phyloP scores from a whole-genome alignment of 2,888 invertebrate genomes.

The Parnassius glacialis region DNA sequence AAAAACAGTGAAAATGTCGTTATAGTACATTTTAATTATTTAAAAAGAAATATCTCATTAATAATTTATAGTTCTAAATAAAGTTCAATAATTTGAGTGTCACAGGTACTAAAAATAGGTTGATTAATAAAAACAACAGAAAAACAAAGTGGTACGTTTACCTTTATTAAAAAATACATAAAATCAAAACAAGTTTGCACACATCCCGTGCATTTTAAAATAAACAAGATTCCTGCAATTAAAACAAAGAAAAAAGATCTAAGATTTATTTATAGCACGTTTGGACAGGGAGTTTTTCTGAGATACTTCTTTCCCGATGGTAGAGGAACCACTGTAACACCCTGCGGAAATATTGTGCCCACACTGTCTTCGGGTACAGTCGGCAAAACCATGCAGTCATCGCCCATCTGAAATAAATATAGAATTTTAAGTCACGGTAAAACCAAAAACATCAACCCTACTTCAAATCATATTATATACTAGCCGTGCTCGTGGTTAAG shows the following conservation, averaged over 20 bases:
- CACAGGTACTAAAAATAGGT: no score
- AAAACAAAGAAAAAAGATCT: constrained; percentile 22
- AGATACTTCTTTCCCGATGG: constrained; percentile 94
- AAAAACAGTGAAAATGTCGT: no score
- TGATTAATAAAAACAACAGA: no score
- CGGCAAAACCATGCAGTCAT: constrained; percentile 95
- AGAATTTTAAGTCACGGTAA: no score
- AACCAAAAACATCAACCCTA: no score
- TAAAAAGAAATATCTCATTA: no score
- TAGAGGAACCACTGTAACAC: constrained; percentile 83
- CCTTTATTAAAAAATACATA: neutral
- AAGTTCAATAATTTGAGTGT: no score
- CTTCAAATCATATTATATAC: no score
- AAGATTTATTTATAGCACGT: constrained; percentile 30
- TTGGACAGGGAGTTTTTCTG: constrained; percentile 85
- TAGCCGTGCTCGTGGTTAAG: no score
- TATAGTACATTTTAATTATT: no score
- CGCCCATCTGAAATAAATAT: constrained; percentile 84
- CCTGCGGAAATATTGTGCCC: constrained; percentile 85
- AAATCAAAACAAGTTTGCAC: constrained; percentile 1
- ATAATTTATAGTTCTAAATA: no score
- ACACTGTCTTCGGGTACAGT: constrained; percentile 86
- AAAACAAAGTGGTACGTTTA: neutral
- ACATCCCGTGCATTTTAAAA: neutral
- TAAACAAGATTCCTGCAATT: no score